Evolutionary conservation across 1,140 invertebrate genomes (phyloP), one percentile per base, ranked within the genome.

Genomic region (Pseudomyrmex cubaensis): DNA sequence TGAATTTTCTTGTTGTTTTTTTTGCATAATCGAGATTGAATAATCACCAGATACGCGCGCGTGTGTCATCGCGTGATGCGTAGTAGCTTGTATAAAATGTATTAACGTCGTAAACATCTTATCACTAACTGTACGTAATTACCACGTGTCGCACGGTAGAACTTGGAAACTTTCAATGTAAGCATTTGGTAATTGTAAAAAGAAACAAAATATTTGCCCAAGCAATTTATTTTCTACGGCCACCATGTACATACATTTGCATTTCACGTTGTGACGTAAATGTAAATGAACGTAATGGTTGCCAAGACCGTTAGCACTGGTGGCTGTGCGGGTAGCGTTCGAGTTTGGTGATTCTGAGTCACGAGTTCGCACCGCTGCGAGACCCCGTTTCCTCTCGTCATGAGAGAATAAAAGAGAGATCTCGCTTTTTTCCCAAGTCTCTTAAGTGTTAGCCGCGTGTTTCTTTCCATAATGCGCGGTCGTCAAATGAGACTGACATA

Each of bases 401-500:
- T 35, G 35, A 35, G 35, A 35, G 35, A 35, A 35, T 35, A n/a
- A 69, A 35, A 35, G 7, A 35, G 5, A 35, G 35, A 35, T 35
- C 35, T 35, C 35, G 35, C 35, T 35, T 35, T 35, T 35, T 35
- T 2, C 63, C 22, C n/a, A 15, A 77, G 82, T 87, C 86, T 89
- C 89, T 64, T 84, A 76, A 76, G 89, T 90, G 89, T 90, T 90
- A 72, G 76, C 63, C 70, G 63, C 82, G 85, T 67, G 84, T 77
- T 74, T 64, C 13, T 25, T 46, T 56, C 22, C 25, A 52, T 62
- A 83, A 83, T 70, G 82, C 85, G 78, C 46, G 83, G 63, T 54
- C 54, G 89, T 90, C 89, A 85, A 89, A 84, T 73, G 84, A 70
- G 89, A 90, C 89, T 85, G 59, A 90, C 17, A 90, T 88, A 46